A percentile compares a stretch with the other conserved stretches of the same genome.
phyloP scores from a whole-genome alignment of 2,113 vertebrate species.

The Turnix velox region DNA sequence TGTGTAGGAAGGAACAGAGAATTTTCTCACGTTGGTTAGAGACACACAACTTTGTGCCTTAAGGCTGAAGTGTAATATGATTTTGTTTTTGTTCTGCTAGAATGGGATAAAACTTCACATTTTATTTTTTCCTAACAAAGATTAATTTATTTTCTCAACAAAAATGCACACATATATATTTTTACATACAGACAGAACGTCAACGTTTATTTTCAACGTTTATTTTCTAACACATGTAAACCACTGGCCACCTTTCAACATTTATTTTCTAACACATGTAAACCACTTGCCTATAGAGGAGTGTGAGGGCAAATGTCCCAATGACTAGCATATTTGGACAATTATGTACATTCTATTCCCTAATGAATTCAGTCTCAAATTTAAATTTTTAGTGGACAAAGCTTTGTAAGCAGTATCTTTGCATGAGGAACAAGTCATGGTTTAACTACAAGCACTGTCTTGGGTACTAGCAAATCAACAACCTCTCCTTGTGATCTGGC shows the following conservation, averaged over 20 bases:
- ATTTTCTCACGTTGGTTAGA: conserved; percentile 40
- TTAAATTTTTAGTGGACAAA: neutral
- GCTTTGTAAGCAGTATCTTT: neutral
- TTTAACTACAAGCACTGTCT: neutral
- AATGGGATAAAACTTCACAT: neutral
- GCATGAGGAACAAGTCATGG: neutral
- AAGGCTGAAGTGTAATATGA: neutral
- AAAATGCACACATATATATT: neutral
- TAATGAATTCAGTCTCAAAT: neutral
- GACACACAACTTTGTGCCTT: neutral
- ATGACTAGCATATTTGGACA: neutral
- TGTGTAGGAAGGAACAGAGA: conserved; percentile 32
- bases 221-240: neutral
- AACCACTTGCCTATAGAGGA: neutral
- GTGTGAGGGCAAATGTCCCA: neutral
- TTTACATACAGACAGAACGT: neutral
- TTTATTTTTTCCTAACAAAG: neutral
- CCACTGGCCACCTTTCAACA: neutral
- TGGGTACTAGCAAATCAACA: neutral
- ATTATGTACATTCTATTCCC: neutral
- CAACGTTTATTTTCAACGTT: neutral
- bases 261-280: neutral
- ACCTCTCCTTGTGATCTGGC: neutral
- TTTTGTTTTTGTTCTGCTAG: neutral
- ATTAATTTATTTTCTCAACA: neutral